Evolutionary conservation across 2,888 invertebrate genomes (phyloP), one percentile per base, ranked within the genome.

Genomic region (Trachelus troglodyta): DNA sequence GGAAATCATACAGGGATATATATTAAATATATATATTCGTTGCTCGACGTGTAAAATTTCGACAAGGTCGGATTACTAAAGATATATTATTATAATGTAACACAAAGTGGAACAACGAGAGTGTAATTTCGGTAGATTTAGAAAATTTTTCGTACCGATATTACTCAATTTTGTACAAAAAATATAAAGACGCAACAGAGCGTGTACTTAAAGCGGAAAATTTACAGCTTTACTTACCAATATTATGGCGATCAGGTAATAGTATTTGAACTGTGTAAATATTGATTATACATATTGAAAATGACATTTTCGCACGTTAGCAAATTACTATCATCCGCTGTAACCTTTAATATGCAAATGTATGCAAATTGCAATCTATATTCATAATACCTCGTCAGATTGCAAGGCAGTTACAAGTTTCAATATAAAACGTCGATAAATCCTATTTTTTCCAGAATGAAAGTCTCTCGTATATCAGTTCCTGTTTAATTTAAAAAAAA

Each of bases 1-100:
- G 71, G 71, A 71, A 71, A 71, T 12, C 31, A 33, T 71, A 71
- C 71, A 71, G 71, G 71, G 71, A 71, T 15, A 71, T 56, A 56
- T 56, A 56, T 23, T 56, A 56, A 23, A 56, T 56, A 56, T 56
- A 56, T 56, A 56, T 71, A 71, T 71, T 71, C 71, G 71, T 30
- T 71, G 71, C 56, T 56, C 23, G 56, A 56, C 23, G 23, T 56
- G 23, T 56, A 56, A 23, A 56, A 56, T 30, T 33, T 71, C 71
- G 71, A 71, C 71, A 71, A 33, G 71, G 71, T 33, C 71, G 31
- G 33, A 71, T 71, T 31, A 15, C 71, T 71, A 33, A 71, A 15
- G 31, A 71, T 71, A n/a, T 69, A 71, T 1, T 71, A 71, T 71
- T 33, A 6, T 33, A 6, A 33, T 23, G 30, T 33, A 71, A n/a